These are phyloP conservation scores for Drosophila tripunctata DNA, from an alignment of 2,888 invertebrate genomes.

Conservation along the genomic window DNA sequence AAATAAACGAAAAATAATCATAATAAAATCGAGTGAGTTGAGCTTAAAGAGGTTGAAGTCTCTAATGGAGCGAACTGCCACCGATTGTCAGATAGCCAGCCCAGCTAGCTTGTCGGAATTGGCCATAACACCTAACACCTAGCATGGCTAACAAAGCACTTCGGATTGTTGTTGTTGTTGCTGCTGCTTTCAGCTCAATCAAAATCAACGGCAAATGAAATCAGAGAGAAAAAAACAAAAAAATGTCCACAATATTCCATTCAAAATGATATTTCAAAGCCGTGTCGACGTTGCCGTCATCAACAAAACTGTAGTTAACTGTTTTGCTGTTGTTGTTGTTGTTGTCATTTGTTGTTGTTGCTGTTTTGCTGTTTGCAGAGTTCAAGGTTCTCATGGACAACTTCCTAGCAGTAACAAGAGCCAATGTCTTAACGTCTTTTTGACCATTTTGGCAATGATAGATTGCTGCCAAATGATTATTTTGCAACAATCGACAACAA, in stretches of 20 bases:
- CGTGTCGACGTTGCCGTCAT: slow-evolving; percentile 55
- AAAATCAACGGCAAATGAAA: slow-evolving; percentile 45
- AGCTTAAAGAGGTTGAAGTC: slow-evolving; percentile 19
- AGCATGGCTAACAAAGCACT: slow-evolving; percentile 43
- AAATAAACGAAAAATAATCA: slow-evolving; percentile 8
- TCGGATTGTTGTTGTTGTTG: slow-evolving; percentile 5
- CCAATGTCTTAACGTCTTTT: slow-evolving; percentile 17
- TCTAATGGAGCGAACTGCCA: slow-evolving; percentile 51
- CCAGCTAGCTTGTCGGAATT: slow-evolving; percentile 29
- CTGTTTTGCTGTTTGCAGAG: slow-evolving; percentile 42
- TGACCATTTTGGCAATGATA: slow-evolving; percentile 67
- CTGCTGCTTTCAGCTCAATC: slow-evolving; percentile 45
- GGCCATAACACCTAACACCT: slow-evolving; percentile 47
- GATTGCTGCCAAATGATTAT: slow-evolving; percentile 69
- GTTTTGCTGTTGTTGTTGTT: slow-evolving; percentile 7
- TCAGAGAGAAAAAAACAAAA: slow-evolving; percentile 20
- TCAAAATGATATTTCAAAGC: slow-evolving; percentile 61
- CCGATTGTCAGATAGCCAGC: slow-evolving; percentile 49
- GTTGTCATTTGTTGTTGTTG: slow-evolving; percentile 4
- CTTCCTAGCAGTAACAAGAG: slow-evolving; percentile 46
- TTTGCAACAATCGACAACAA: slow-evolving; percentile 39
- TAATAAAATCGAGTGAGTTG: too few relatives aligned
- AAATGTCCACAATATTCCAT: slow-evolving; percentile 65
- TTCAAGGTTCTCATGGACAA: slow-evolving; percentile 71
- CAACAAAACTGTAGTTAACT: slow-evolving; percentile 15